A percentile compares a stretch with the other conserved stretches of the same genome.
These are phyloP conservation scores for Petrocephalus microphthalmus DNA, from an alignment of 2,113 vertebrate species.

Conservation along the genomic window DNA sequence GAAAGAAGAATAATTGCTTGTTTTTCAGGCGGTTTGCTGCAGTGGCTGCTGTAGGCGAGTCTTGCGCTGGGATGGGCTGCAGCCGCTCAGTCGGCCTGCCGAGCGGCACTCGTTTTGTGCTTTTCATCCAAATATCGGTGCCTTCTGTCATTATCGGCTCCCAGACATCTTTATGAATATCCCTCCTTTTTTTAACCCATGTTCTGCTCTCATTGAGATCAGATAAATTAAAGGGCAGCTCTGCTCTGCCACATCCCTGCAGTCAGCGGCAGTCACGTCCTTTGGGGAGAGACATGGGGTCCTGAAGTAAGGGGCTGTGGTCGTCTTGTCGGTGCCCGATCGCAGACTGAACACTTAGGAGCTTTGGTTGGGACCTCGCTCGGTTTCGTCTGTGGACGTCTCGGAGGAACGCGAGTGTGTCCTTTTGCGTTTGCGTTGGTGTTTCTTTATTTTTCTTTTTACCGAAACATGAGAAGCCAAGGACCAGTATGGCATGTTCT, in stretches of 20 bases:
- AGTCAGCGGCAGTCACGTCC: not conserved
- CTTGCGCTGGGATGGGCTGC: not conserved
- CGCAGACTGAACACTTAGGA: not conserved
- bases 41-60: not conserved
- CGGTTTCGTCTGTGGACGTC: not conserved
- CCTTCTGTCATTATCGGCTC: not conserved
- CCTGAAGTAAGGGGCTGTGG: not conserved
- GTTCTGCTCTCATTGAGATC: not conserved
- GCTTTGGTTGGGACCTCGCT: not conserved
- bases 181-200: not conserved
- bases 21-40: not conserved
- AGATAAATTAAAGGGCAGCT: not conserved
- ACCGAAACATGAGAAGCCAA: not conserved
- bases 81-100: not conserved
- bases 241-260: not conserved
- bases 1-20: constrained; percentile 4
- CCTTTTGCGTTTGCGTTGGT: not conserved
- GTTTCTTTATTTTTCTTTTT: not conserved
- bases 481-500: not conserved
- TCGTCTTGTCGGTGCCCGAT: not conserved
- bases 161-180: not conserved
- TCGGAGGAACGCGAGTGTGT: not conserved
- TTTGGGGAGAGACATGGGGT: not conserved
- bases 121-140: not conserved
- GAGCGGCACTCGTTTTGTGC: not conserved